Evolutionary conservation across 2,888 invertebrate species (phyloP).

Genomic region (Leucoma salicis): DNA sequence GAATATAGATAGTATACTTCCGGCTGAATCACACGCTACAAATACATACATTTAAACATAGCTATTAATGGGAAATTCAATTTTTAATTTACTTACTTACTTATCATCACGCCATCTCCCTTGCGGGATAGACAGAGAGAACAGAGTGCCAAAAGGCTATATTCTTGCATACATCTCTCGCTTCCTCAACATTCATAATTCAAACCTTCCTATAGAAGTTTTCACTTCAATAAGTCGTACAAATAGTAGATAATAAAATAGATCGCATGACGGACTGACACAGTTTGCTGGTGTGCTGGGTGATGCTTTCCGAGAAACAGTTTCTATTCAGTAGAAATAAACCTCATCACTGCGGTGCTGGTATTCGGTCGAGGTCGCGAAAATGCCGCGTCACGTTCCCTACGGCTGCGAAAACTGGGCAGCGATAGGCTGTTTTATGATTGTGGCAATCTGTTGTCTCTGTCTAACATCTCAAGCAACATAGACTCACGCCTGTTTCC

Average conservation of each 20-base stretch:
- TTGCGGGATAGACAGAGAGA: too few species aligned
- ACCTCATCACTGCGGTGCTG: constrained; percentile 26
- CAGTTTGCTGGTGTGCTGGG: constrained; percentile 22
- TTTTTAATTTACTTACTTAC: too few species aligned
- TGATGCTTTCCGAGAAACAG: constrained; percentile 35
- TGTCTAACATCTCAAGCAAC: neutral
- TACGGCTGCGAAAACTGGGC: constrained; percentile 38
- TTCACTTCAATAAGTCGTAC: neutral
- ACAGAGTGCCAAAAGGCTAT: too few species aligned
- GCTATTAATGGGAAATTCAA: neutral
- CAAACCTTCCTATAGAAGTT: neutral
- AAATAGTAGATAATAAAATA: neutral
- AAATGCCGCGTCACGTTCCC: constrained; percentile 46
- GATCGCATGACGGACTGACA: constrained; percentile 24
- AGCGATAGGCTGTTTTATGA: neutral
- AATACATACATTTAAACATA: neutral
- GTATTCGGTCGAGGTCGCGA: constrained; percentile 50
- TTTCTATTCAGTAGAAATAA: constrained; percentile 28
- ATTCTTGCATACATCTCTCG: too few species aligned
- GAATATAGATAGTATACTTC: neutral
- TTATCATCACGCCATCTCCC: too few species aligned
- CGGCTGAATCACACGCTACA: neutral
- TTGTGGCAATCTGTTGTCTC: neutral
- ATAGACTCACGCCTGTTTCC: neutral
- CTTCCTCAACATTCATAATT: too few species aligned